Evolutionary conservation across 1,140 invertebrate genomes (phyloP), one percentile per base, ranked within the genome.

Genomic region (Drosophila sechellia): DNA sequence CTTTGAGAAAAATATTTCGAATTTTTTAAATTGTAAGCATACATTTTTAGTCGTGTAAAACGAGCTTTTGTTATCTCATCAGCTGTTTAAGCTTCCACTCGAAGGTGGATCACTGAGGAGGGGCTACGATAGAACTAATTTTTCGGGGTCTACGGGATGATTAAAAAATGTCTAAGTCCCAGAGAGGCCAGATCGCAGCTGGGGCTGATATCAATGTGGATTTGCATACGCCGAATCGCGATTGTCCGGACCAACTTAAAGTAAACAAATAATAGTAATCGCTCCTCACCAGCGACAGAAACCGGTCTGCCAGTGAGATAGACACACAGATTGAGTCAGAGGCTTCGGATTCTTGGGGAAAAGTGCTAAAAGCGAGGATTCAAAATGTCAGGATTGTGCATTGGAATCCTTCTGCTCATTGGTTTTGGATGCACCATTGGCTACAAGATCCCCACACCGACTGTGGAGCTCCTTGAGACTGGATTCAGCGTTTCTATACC

Each of bases 401-500:
- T 71, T 49, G 64, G 64, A n/a, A 31, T 79, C 15, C 25, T 66
- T 1, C 3, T 58, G 1, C 8, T 66, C 2, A 5, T 60, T 12
- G 27, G 43, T n/a, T 15, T 54, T 27, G 13, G 45, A 8, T 35
- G 52, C 34, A 17, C 37, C 13, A 49, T 35, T 22, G 34, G 50
- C 11, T 89, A 90, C 45, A 90, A 89, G 31, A 60, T 89, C 5
- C 84, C 84, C 8, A 34, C 58, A 12, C 73, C 68, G 10, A 52
- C 22, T 37, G 71, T 91, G 37, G 80, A 91, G 53, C 45, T 80
- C 12, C 46, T 78, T 25, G 27, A 50, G 8, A 76, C 78, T 40
- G 81, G 86, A 3, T 91, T 91, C 66, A 76, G 73, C 5, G 64
- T 91, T 5, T 90, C 86, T 0, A 91, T 91, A 42, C 90, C 85